These are phyloP conservation scores for Acrocephalus scirpaceus DNA, from an alignment of 2,797 vertebrate species.

Conservation along the genomic window DNA sequence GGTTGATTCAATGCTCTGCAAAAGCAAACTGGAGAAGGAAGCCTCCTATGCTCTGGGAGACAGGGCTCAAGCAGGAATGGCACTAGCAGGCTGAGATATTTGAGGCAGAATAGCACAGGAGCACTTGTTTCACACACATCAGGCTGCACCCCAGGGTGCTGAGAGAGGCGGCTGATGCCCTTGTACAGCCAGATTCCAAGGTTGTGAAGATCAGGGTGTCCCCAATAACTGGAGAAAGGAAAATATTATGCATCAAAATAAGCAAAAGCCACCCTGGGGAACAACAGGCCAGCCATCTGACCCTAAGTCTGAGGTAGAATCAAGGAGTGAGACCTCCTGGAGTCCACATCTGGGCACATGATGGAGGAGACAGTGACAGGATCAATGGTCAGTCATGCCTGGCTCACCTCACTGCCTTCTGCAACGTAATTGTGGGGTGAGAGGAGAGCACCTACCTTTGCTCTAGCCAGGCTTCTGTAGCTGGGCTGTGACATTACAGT, in stretches of 20 bases:
- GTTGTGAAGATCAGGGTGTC: not conserved
- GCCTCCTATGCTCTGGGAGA: not conserved
- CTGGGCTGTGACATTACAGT: not conserved
- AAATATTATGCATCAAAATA: not conserved
- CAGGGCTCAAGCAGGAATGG: not conserved
- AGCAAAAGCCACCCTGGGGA: not conserved
- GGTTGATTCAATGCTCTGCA: not conserved
- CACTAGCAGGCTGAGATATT: not conserved
- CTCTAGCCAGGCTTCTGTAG: not conserved
- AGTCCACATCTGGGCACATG: not conserved
- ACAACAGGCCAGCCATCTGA: rapidly evolving
- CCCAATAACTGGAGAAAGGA: not conserved
- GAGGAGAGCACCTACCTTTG: not conserved
- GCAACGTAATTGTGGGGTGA: rapidly evolving
- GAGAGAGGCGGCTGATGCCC: not conserved
- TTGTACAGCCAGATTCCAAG: not conserved
- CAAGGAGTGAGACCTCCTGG: not conserved
- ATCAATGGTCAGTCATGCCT: not conserved
- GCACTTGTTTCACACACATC: rapidly evolving
- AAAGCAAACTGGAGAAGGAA: not conserved
- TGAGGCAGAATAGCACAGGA: not conserved
- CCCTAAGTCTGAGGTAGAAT: not conserved
- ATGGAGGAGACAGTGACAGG: not conserved
- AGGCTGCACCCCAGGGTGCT: not conserved
- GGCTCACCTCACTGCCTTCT: not conserved